Percentiles rank a stretch among this genome's conserved stretches.
Conservation (phyloP, 2,113 vertebrate species). For the Hyperoodon ampullatus region DNA sequence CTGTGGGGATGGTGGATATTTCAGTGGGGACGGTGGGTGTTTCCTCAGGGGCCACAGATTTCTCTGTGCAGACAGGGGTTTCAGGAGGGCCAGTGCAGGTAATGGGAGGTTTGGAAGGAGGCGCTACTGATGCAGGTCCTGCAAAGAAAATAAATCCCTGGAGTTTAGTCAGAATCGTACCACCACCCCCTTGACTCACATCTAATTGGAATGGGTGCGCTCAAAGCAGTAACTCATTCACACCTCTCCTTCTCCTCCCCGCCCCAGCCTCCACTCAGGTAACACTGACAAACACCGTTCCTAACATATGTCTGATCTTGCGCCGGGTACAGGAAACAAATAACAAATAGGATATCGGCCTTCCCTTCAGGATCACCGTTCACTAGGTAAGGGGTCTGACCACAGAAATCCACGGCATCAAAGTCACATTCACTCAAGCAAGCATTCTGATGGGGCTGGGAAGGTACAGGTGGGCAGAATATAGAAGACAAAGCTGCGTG, state of each 20-base stretch:
- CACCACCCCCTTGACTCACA: neutral
- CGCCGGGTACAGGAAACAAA: fast-evolving
- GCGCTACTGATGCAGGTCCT: neutral
- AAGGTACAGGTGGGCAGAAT: too few relatives aligned
- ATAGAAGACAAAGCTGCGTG: neutral
- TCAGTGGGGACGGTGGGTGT: neutral
- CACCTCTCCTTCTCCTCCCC: neutral
- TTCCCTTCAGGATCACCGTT: neutral
- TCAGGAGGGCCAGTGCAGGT: neutral
- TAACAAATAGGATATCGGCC: neutral
- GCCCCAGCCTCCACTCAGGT: neutral
- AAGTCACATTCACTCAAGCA: neutral
- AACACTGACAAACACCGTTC: neutral
- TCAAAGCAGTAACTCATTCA: neutral
- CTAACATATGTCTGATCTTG: neutral
- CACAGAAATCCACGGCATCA: neutral
- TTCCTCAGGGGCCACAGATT: neutral
- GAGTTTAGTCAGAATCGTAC: constrained; percentile 15
- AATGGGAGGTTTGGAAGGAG: neutral
- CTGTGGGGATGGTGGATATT: neutral
- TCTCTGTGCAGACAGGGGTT: neutral
- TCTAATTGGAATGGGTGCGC: neutral
- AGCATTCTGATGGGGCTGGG: neutral
- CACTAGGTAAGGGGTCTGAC: neutral
- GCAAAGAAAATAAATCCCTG: neutral